Evolutionary conservation across 2,888 invertebrate species (phyloP), one percentile per base, ranked within the genome.

Genomic region (Trissonchulus sp.): DNA sequence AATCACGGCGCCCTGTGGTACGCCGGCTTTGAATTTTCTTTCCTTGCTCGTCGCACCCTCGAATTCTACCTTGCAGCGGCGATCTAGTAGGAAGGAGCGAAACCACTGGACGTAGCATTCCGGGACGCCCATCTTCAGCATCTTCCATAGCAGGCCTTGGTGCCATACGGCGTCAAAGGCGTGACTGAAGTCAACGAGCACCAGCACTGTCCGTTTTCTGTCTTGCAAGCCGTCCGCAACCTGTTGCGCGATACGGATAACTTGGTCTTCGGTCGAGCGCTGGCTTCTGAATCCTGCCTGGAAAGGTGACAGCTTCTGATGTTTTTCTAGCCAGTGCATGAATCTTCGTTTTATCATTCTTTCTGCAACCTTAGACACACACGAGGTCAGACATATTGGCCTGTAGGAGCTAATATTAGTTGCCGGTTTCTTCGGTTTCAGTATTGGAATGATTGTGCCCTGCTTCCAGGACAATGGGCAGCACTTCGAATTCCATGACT

Each of bases 161-260:
- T 60, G 60, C 60, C 60, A 60, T 60, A 60, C 60, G 18, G n/a
- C 18, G 60, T 60, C 60, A n/a, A 60, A 60, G 60, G 60, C 60
- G 18, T n/a, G 18, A 60, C 60, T 60, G 60, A 60, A 60, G 60
- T 60, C 60, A 18, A 60, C 60, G 18, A 60, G n/a, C 18, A n/a
- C 60, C 60, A 60, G 18, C 18, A 60, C 60, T n/a, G 60, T 60
- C 18, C 60, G 60, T n/a, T 60, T 60, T 60, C 60, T 60, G 18
- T 60, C 60, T 18, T 60, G 60, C 60, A 60, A n/a, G 60, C 60
- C 60, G 60, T 60, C 60, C n/a, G 60, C 60, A 60, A 60, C 60
- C n/a, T 60, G 60, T n/a, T 60, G 60, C 60, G 60, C 18, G 18
- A 60, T n/a, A 23, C 60, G 18, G n/a, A 60, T 60, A 60, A n/a